These are phyloP conservation scores for Thymelicus acteon DNA, from an alignment of 2,888 invertebrate genomes.

Conservation along the genomic window DNA sequence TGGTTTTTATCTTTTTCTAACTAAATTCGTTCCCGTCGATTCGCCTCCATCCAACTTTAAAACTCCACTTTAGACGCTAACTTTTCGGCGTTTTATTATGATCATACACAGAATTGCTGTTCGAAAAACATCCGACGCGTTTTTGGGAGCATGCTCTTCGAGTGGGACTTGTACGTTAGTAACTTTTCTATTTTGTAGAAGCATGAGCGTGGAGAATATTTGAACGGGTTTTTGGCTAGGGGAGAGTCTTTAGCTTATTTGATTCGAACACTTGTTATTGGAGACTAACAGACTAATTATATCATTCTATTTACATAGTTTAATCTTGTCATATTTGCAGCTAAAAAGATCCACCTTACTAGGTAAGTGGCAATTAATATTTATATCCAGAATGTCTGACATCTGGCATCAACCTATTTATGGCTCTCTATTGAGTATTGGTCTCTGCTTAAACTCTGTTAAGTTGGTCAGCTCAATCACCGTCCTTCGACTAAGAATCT, in stretches of 20 bases:
- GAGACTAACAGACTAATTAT: not conserved
- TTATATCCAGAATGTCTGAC: no score
- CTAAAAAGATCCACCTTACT: no score
- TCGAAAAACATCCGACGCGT: constrained; percentile 20
- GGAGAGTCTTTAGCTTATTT: not conserved
- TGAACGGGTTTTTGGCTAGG: not conserved
- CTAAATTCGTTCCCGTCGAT: constrained; percentile 37
- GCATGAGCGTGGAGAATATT: not conserved
- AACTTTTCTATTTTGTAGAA: constrained; percentile 27
- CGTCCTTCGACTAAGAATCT: no score
- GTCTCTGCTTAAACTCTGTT: no score
- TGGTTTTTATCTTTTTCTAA: constrained; percentile 26
- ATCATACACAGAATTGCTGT: constrained; percentile 36
- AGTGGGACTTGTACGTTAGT: constrained; percentile 8
- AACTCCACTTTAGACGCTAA: constrained; percentile 36
- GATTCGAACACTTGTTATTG: not conserved
- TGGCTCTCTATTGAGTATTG: no score
- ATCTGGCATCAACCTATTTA: no score
- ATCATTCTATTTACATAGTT: no score
- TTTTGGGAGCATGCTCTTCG: constrained; percentile 6
- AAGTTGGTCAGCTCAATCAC: no score
- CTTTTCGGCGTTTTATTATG: constrained; percentile 37
- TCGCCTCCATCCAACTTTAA: constrained; percentile 34
- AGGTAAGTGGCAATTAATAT: no score
- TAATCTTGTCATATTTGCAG: no score